A percentile compares a stretch with the other conserved stretches of the same genome.
Evolutionary conservation across 2,797 vertebrate species (phyloP).

Genomic region (Otolemur crassicaudatus): DNA sequence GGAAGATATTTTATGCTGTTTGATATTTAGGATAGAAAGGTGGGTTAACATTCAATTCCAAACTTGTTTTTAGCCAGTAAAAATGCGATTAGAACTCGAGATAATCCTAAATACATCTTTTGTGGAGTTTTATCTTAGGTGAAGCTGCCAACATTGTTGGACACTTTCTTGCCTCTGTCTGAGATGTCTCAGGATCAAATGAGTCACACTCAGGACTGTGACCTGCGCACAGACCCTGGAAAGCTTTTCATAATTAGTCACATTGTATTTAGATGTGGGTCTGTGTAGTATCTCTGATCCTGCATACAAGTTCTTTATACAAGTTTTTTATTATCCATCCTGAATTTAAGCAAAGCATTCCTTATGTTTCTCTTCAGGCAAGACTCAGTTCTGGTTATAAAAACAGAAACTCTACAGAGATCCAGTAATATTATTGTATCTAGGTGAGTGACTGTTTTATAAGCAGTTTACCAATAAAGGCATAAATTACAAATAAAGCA

Average conservation of each 20-base stretch:
- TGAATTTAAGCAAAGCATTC: background rate
- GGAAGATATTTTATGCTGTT: background rate
- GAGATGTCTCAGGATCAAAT: background rate
- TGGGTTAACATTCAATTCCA: background rate
- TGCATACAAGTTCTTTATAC: background rate
- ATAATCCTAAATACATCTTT: background rate
- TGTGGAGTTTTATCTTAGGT: background rate
- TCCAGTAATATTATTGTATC: background rate
- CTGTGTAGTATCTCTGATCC: background rate
- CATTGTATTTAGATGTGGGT: background rate
- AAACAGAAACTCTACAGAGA: background rate
- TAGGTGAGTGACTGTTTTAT: background rate
- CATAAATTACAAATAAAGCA: background rate
- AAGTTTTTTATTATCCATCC: slow-evolving; percentile 3
- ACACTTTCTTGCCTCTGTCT: background rate
- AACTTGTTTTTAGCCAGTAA: background rate
- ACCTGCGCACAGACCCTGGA: background rate
- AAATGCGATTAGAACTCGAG: background rate
- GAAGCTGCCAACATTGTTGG: background rate
- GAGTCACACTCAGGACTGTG: background rate
- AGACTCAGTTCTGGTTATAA: background rate
- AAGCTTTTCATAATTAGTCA: background rate
- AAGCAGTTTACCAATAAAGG: background rate
- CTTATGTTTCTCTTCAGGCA: background rate
- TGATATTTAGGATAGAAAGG: background rate